Base-by-base conservation (phyloP, 2,797 vertebrate species). In the Onychomys leucogaster region DNA sequence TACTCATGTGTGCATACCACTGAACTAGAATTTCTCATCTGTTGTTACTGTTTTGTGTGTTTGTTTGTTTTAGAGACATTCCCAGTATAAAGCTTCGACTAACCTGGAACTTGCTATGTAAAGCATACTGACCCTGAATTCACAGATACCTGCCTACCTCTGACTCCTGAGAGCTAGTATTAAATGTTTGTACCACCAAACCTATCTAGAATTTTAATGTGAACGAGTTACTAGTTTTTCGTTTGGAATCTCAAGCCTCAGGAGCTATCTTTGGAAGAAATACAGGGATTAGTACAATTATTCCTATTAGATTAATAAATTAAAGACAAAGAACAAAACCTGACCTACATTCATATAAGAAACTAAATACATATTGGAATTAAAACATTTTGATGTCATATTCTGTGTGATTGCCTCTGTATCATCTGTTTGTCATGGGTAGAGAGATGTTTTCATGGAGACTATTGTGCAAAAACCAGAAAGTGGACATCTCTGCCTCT, bases 321-420 rank as follows among this genome's bases (percentile, higher is more conserved):
- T 76, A 89, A 96, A 2, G 2, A 41, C 11, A 80, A 10, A 83
- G 32, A 83, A 0, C 23, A 55, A 93, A 89, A 76, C 78, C 12
- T 90, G 27, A 27, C 8, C 32, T 7, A n/a, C n/a, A 5, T 87
- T 95, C 34, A 84, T 12, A 63, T 1, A 92, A 43, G 2, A 90
- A 76, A 93, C 32, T 90, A 67, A 95, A 34, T 12, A 88, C 9
- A 96, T n/a, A 92, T 13, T 94, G n/a, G 9, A 96, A 86, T 17
- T 2, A 32, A 85, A 27, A 91, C 0, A 0, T 34, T 93, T 80
- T 80, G 13, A 63, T 84, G 52, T 5, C 67, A 93, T 87, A 55
- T 75, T 91, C 43, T 80, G 16, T 71, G 37, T 2, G 57, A 80
- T 57, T 82, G 11, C 1, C 13, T 11, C 10, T 75, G 11, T 92